Conservation (phyloP, 2,888 invertebrate genomes). For the Parnassius apollo region DNA sequence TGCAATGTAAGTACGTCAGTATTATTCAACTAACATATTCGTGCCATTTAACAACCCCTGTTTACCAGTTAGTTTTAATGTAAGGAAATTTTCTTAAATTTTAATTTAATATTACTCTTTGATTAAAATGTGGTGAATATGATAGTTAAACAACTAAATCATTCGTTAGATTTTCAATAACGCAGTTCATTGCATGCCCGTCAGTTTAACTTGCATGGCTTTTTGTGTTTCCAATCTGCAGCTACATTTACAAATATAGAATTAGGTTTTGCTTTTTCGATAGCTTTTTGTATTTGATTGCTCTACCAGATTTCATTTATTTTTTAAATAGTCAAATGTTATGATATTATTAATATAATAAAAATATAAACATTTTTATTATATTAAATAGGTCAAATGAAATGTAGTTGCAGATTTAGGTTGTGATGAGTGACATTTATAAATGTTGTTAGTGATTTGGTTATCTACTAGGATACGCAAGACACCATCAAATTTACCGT, state of each 20-base stretch:
- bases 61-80: background rate
- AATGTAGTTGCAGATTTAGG: slow-evolving; percentile 18
- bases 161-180: slow-evolving; percentile 26
- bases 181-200: slow-evolving; percentile 41
- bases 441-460: slow-evolving; percentile 9
- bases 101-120: background rate
- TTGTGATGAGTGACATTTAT: background rate
- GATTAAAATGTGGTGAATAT: background rate
- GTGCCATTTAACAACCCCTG: background rate
- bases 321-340: no score
- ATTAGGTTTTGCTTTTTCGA: background rate
- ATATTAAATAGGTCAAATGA: slow-evolving; percentile 1
- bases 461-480: slow-evolving; percentile 6
- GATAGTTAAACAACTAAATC: slow-evolving; percentile 17
- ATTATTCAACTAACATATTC: slow-evolving; percentile 9
- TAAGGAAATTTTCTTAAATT: background rate
- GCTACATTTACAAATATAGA: slow-evolving; percentile 10
- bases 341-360: no score
- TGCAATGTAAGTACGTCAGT: slow-evolving; percentile 2
- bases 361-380: background rate
- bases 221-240: slow-evolving; percentile 35
- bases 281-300: no score
- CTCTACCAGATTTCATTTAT: no score
- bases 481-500: slow-evolving; percentile 6
- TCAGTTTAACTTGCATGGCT: slow-evolving; percentile 52